A percentile compares a stretch with the other conserved stretches of the same genome.
These are phyloP conservation scores for Andrena trimmerana DNA, from an alignment of 2,888 invertebrate genomes.

Conservation along the genomic window DNA sequence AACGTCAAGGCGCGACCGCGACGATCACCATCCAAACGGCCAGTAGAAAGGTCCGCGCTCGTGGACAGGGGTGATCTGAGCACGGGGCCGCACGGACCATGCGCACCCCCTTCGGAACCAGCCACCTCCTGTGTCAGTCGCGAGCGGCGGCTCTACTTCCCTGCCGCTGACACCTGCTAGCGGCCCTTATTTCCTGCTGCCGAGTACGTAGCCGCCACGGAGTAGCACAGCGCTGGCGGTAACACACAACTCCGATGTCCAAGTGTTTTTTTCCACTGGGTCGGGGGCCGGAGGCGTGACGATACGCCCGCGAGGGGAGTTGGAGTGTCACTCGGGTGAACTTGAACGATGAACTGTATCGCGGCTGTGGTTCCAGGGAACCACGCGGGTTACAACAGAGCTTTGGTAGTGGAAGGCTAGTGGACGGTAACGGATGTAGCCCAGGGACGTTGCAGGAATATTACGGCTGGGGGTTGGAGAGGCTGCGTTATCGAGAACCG, in stretches of 20 bases:
- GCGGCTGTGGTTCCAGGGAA: neutral
- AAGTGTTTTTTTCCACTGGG: neutral
- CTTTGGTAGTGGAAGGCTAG: no score
- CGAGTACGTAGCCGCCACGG: neutral
- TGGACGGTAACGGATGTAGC: no score
- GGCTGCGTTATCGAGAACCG: neutral
- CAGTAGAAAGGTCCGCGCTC: constrained; percentile 43
- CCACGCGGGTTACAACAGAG: neutral
- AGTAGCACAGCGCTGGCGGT: neutral
- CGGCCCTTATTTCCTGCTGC: no score
- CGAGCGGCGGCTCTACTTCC: neutral
- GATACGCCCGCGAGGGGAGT: neutral
- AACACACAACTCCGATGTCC: neutral
- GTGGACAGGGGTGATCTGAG: constrained; percentile 38
- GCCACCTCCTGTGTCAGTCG: constrained; percentile 30
- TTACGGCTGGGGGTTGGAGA: constrained; percentile 14
- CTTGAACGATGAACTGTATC: neutral
- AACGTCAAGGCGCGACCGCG: constrained; percentile 30
- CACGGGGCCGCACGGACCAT: constrained; percentile 46
- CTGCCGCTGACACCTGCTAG: no score
- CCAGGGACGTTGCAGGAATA: no score
- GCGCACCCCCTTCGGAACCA: constrained; percentile 45
- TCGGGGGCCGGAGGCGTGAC: no score
- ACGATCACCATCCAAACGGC: constrained; percentile 73
- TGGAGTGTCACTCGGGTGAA: neutral